Evolutionary conservation across 2,113 vertebrate genomes (phyloP).

Genomic region (Circaetus cinerascens): DNA sequence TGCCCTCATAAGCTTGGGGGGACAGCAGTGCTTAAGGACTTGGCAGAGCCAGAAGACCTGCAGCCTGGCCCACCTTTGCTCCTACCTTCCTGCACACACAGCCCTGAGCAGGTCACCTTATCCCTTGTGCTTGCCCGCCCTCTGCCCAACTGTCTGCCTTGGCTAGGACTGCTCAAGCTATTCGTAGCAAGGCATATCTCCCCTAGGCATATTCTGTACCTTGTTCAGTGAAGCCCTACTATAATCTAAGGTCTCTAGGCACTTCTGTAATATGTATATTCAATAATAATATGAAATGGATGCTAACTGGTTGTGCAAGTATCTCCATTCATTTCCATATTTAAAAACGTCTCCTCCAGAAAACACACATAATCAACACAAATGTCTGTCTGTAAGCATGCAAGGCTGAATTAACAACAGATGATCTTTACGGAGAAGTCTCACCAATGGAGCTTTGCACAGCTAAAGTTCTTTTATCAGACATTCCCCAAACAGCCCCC

Average conservation of each 20-base stretch:
- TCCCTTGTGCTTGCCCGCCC: neutral
- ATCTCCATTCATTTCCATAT: neutral
- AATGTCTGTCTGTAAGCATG: neutral
- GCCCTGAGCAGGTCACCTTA: neutral
- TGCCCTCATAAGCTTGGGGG: neutral
- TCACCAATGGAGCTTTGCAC: neutral
- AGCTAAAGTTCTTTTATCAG: neutral
- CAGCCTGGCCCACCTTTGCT: neutral
- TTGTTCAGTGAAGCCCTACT: neutral
- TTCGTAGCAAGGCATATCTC: neutral
- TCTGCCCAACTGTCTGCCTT: neutral
- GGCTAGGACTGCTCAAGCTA: neutral
- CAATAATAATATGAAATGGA: neutral
- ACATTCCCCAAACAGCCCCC: neutral
- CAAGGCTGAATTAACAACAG: slow-evolving; percentile 32
- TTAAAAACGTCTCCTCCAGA: neutral
- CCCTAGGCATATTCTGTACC: neutral
- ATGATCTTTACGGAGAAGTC: slow-evolving; percentile 7
- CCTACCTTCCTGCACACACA: neutral
- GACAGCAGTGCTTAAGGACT: neutral
- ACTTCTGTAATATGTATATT: neutral
- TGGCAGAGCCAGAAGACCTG: neutral
- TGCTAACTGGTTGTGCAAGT: neutral
- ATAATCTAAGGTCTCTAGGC: neutral
- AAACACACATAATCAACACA: slow-evolving; percentile 11